Base-by-base conservation (phyloP, 2,888 invertebrate genomes). In the Ametastegia equiseti region DNA sequence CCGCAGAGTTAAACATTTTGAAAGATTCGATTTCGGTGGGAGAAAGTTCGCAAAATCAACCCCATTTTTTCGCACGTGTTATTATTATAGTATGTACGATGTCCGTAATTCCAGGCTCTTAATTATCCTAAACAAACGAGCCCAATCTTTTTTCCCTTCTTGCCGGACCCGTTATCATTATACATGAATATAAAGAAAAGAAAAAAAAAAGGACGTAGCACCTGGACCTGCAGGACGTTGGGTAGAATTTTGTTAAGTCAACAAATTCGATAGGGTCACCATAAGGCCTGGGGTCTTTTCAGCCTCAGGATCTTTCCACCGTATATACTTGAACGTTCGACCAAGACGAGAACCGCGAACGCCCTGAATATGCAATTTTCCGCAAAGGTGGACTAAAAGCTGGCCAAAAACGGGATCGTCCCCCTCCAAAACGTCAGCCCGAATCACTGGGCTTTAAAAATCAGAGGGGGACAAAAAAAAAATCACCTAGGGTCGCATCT, bases 301-400 rank as follows among this genome's bases (percentile, higher is more conserved):
- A 47, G 30, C 71, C 42, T 47, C 47, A 5, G 45, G 45, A 15
- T 13, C 39, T 36, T 67, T 47, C n/a, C 39, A 11, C 19, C 63
- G n/a, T n/a, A n/a, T 33, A n/a, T 7, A 33, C 30, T 60, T 15
- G 0, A 23, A 27, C 45, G n/a, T 71, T 47, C 71, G 71, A 47
- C 27, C 45, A 75, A 75, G n/a, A n/a, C n/a, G n/a, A n/a, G n/a
- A n/a, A n/a, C n/a, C n/a, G 23, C 75, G 54, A 30, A 33, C 50
- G 50, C n/a, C 45, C 50, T 50, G 75, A 75, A 75, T 75, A 75
- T 75, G 75, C 75, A 54, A 75, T 75, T 75, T 75, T 75, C 54
- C 54, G 75, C 54, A 54, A 50, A 75, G 75, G 19, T 54, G 30
- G 54, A 27, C 36, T 36, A 36, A 75, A 75, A 54, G 75, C 54